Base-by-base conservation (phyloP, 2,888 invertebrate species). In the Mythimna ferrago region DNA sequence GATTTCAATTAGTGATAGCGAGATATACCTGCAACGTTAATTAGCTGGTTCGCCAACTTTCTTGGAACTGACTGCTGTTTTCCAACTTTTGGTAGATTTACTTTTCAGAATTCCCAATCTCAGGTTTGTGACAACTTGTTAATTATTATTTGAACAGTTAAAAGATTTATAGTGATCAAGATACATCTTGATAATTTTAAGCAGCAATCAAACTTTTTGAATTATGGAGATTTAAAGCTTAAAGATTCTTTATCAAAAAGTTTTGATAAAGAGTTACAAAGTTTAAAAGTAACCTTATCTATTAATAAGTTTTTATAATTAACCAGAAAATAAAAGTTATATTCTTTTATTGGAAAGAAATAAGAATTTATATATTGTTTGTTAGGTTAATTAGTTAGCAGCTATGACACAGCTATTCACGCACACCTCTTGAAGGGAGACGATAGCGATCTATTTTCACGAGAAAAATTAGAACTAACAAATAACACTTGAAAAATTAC, bases 91-190 rank as follows among this genome's bases (percentile, higher is more conserved):
- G 21, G 16, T 21, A 53, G 14, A 76, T 65, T 76, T 41, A 51
- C 16, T 53, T 53, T 76, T n/a, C 41, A 44, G 16, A 64, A 61
- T n/a, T 54, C 26, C 6, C n/a, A 71, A 44, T 61, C 19, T 48
- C 32, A 61, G 51, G 32, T 57, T 67, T 61, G 48, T 61, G 16
- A 58, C 19, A 44, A 56, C 48, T 53, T 21, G 16, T 32, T 67
- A 78, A 67, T 71, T 48, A 67, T 71, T 48, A 62, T 61, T 73
- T 44, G 10, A 73, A 56, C 26, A 32, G 53, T 57, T 56, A 32
- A 57, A 65, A 32, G 11, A 26, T 64, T 66, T 48, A 2, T 61
- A 38, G 6, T 41, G 0, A 16, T 66, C 38, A 9, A 38, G 38
- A 21, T 48, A 51, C 48, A 19, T 53, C 51, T 66, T 48, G 32